Evolutionary conservation across 2,113 vertebrate species (phyloP).

Genomic region (Scomber colias): DNA sequence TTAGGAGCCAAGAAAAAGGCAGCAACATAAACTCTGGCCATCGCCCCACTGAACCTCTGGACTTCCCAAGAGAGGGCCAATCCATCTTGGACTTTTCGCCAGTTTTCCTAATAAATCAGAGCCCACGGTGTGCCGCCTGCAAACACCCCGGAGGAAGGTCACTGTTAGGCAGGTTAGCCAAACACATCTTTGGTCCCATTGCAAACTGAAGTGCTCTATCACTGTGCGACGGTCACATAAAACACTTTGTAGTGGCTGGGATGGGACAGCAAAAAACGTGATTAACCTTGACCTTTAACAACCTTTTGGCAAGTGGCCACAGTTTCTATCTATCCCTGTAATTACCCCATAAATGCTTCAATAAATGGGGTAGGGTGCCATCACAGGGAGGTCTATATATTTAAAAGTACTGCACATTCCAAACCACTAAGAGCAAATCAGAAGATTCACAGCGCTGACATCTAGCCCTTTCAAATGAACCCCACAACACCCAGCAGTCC

Average conservation of each 20-base stretch:
- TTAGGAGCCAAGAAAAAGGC: constrained; percentile 64
- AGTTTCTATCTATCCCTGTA: constrained; percentile 40
- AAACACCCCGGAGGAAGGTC: constrained; percentile 46
- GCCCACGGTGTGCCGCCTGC: constrained; percentile 35
- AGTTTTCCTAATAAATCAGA: constrained; percentile 67
- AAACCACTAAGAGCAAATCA: constrained; percentile 38
- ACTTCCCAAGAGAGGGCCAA: constrained; percentile 43
- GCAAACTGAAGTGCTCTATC: constrained; percentile 30
- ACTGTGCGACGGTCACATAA: constrained; percentile 28
- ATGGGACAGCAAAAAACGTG: constrained; percentile 21
- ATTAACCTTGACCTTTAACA: constrained; percentile 47
- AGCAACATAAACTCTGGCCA: constrained; percentile 55
- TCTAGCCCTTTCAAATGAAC: constrained; percentile 41
- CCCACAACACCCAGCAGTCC: constrained; percentile 36
- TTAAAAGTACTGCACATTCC: constrained; percentile 7
- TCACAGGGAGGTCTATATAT: constrained; percentile 23
- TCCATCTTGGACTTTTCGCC: constrained; percentile 50
- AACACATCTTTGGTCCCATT: constrained; percentile 42
- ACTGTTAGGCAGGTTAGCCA: constrained; percentile 34
- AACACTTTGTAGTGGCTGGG: constrained; percentile 33
- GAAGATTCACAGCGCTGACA: constrained; percentile 29
- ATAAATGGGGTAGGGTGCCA: constrained; percentile 23
- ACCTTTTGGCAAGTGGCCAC: constrained; percentile 39
- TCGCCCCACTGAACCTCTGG: constrained; percentile 34
- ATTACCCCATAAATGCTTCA: constrained; percentile 59